These are phyloP conservation scores for Montipora cactus DNA, from an alignment of 64 coral and sea anemone species.

Conservation along the genomic window DNA sequence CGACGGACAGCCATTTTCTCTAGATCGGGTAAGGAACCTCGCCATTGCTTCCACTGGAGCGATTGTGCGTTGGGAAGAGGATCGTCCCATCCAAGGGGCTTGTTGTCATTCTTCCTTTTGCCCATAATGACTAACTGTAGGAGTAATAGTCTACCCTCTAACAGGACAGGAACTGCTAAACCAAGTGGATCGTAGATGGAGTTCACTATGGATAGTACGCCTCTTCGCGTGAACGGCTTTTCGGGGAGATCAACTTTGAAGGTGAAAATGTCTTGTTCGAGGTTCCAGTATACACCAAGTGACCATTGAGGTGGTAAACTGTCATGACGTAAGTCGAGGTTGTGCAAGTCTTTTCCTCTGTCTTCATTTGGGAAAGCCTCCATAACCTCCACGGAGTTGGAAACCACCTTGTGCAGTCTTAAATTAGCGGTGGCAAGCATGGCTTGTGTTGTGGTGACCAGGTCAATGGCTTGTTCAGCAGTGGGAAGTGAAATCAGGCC, in stretches of 20 bases:
- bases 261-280: conserved; percentile 28
- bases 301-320: conserved; percentile 18
- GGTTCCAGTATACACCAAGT: conserved; percentile 45
- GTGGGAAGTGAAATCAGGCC: neutral
- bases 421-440: neutral
- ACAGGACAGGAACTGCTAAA: conserved; percentile 11
- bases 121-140: conserved; percentile 54
- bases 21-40: neutral
- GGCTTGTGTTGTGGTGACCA: neutral
- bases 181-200: conserved; percentile 66
- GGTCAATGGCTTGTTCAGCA: neutral
- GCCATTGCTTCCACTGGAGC: conserved; percentile 51
- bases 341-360: conserved; percentile 1
- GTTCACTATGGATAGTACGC: conserved; percentile 50
- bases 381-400: neutral
- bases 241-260: conserved; percentile 8
- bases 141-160: conserved; percentile 53
- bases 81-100: neutral
- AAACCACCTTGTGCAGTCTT: neutral
- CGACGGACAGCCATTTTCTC: conserved; percentile 1
- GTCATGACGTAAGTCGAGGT: neutral
- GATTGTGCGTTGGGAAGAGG: neutral
- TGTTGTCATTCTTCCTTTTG: neutral
- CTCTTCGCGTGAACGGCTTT: conserved; percentile 58
- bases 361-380: conserved; percentile 60